These are phyloP conservation scores for Xylota segnis DNA, from an alignment of 2,888 invertebrate genomes.

Conservation along the genomic window DNA sequence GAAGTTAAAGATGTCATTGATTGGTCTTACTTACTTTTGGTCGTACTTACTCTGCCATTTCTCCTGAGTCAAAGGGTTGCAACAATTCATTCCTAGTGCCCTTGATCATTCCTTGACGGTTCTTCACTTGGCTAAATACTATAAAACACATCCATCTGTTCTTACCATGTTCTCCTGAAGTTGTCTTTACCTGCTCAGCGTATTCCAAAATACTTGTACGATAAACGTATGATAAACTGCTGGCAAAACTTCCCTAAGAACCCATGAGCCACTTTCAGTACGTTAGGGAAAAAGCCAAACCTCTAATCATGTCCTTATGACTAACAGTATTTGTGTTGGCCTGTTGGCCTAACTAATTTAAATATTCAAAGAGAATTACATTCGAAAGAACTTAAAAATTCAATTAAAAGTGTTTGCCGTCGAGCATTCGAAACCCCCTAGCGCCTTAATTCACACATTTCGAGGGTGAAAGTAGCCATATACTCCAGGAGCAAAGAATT, in stretches of 20 bases:
- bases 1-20: no score
- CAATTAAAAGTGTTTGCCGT: slow-evolving; percentile 57
- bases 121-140: no score
- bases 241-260: no score
- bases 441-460: slow-evolving; percentile 54
- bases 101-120: no score
- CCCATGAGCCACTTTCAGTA: not conserved
- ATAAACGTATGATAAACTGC: no score
- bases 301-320: not conserved
- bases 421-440: slow-evolving; percentile 11
- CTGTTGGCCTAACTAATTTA: slow-evolving; percentile 49
- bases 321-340: slow-evolving; percentile 30
- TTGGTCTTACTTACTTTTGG: no score
- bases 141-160: no score
- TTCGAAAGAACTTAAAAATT: slow-evolving; percentile 47
- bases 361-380: slow-evolving; percentile 30
- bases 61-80: no score
- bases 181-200: no score
- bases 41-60: no score
- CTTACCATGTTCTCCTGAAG: no score
- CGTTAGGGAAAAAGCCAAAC: not conserved
- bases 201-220: not conserved
- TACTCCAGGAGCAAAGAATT: not conserved
- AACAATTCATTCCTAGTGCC: no score
- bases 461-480: slow-evolving; percentile 20